phyloP scores from a whole-genome alignment of 2,113 vertebrate genomes.

The Emydocephalus ijimae region DNA sequence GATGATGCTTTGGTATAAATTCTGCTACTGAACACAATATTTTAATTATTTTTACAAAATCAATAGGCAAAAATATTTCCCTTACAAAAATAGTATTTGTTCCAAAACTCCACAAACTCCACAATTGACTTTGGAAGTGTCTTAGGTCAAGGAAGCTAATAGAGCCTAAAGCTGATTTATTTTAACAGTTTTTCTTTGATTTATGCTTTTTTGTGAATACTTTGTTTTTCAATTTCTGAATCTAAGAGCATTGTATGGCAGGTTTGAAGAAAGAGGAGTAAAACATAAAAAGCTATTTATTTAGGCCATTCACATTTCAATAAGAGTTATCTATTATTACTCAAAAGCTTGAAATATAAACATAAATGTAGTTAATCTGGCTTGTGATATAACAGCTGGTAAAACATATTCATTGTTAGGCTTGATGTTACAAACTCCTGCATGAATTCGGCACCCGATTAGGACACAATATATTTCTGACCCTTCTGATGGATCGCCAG shows the following conservation, averaged over 20 bases:
- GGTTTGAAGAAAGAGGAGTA: not conserved
- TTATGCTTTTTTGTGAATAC: constrained; percentile 8
- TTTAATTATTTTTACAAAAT: constrained; percentile 14
- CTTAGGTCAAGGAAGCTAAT: constrained; percentile 7
- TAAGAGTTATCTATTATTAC: not conserved
- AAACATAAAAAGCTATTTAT: not conserved
- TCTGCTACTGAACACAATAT: not conserved
- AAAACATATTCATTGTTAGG: not conserved
- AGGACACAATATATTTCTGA: not conserved
- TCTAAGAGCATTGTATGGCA: fast-evolving
- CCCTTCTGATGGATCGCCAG: not conserved
- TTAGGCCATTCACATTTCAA: not conserved
- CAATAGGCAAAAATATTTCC: not conserved
- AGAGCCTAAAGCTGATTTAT: constrained; percentile 7
- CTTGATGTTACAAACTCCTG: not conserved
- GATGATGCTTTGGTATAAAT: not conserved
- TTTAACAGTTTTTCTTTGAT: constrained; percentile 29
- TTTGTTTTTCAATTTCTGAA: constrained; percentile 14
- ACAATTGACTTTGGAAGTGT: constrained; percentile 27
- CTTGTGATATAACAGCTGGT: constrained; percentile 9
- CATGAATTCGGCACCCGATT: not conserved
- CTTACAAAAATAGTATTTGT: constrained; percentile 2
- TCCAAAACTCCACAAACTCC: not conserved
- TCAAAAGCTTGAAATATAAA: constrained; percentile 20
- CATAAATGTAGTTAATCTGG: not conserved